Percentiles rank a stretch among this genome's conserved stretches.
These are phyloP conservation scores for Prosapia bicincta DNA, from an alignment of 2,888 invertebrate genomes.

Conservation along the genomic window DNA sequence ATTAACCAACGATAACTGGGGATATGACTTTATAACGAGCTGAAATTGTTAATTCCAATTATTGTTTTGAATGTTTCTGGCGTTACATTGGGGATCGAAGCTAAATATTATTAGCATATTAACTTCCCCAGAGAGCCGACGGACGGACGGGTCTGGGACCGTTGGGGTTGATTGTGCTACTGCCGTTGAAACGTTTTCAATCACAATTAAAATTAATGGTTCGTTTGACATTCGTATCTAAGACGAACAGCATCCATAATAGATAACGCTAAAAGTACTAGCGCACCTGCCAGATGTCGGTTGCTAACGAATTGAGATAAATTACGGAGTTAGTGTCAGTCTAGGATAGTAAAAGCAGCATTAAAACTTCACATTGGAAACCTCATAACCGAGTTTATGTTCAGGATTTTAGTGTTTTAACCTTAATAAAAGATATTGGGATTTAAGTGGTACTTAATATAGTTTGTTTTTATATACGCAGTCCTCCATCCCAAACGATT, in stretches of 20 bases:
- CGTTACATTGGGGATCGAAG: neutral
- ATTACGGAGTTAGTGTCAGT: neutral
- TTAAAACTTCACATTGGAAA: neutral
- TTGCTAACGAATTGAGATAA: neutral
- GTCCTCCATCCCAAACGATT: too few species aligned
- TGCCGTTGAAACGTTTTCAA: neutral
- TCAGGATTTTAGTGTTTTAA: neutral
- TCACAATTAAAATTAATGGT: neutral
- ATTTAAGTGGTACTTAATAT: too few species aligned
- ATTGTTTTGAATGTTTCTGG: neutral
- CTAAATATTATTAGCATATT: neutral
- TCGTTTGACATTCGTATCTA: neutral
- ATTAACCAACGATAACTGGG: too few species aligned
- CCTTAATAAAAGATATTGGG: neutral
- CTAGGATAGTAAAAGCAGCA: neutral
- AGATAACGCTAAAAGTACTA: neutral
- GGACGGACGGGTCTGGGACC: neutral
- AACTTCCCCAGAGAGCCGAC: neutral
- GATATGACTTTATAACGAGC: too few species aligned
- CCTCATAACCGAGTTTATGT: neutral
- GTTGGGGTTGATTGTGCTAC: neutral
- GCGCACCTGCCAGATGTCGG: neutral
- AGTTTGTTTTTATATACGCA: too few species aligned
- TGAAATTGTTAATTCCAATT: neutral
- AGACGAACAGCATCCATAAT: neutral